phyloP scores from a whole-genome alignment of 2,888 invertebrate genomes.

The Ornithoptera priamus region DNA sequence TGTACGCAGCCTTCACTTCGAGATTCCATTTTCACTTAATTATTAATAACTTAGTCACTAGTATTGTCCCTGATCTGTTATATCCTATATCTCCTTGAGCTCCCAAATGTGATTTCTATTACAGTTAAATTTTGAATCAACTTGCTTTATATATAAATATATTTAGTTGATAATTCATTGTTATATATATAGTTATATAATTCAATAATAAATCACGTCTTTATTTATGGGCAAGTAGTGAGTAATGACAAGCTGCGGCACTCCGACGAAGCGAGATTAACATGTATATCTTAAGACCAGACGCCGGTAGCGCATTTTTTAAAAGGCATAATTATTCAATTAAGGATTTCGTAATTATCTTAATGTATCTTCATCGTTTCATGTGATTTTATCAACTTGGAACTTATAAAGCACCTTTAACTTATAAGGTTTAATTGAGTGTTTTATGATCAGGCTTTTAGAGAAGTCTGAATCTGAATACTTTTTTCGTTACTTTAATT shows the following conservation, averaged over 20 bases:
- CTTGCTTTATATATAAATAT: not conserved
- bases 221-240: not conserved
- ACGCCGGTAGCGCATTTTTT: not conserved
- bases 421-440: not conserved
- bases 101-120: not conserved
- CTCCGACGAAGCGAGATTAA: not conserved
- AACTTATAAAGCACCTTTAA: not conserved
- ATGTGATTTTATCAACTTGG: not conserved
- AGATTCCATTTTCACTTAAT: too few relatives aligned
- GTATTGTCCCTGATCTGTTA: not conserved
- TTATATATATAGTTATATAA: not conserved
- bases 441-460: not conserved
- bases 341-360: not conserved
- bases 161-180: not conserved
- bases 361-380: not conserved
- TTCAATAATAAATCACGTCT: not conserved
- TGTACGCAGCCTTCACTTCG: too few relatives aligned
- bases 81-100: not conserved
- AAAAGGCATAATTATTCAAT: slow-evolving; percentile 13
- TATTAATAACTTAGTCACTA: not conserved
- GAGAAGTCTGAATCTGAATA: not conserved
- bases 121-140: not conserved
- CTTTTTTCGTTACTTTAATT: not conserved
- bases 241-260: not conserved
- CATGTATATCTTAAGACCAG: not conserved